Evolutionary conservation across 2,797 vertebrate species (phyloP).

Genomic region (Cossypha polioptera): DNA sequence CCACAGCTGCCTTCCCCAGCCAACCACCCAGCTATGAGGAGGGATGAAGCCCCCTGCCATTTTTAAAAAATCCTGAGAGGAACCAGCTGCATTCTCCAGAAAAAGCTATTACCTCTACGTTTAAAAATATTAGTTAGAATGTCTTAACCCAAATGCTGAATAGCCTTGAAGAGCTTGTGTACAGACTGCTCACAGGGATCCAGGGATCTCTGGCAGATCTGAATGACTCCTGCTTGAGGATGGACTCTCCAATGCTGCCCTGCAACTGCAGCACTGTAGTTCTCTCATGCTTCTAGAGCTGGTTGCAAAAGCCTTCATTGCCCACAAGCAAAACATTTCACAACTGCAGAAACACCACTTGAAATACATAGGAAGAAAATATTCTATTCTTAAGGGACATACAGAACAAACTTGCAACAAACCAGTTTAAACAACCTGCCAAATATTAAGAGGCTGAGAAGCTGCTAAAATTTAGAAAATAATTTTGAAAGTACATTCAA

Average conservation of each 20-base stretch:
- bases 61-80: fast-evolving
- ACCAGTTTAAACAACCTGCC: neutral
- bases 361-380: neutral
- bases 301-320: neutral
- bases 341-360: neutral
- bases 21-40: fast-evolving
- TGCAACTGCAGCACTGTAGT: neutral
- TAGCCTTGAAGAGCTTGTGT: neutral
- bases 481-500: neutral
- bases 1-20: neutral
- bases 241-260: neutral
- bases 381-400: neutral
- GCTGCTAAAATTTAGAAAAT: neutral
- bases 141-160: neutral
- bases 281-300: neutral
- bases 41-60: neutral
- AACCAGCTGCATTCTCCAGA: neutral
- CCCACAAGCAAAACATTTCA: neutral
- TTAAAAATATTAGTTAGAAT: neutral
- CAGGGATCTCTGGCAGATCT: neutral
- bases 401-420: neutral
- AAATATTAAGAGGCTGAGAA: neutral
- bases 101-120: neutral
- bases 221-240: neutral
- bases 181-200: fast-evolving